Percentiles rank a stretch among this genome's conserved stretches.
Evolutionary conservation across 2,888 invertebrate genomes (phyloP).

Genomic region (Toxonevra muliebris): DNA sequence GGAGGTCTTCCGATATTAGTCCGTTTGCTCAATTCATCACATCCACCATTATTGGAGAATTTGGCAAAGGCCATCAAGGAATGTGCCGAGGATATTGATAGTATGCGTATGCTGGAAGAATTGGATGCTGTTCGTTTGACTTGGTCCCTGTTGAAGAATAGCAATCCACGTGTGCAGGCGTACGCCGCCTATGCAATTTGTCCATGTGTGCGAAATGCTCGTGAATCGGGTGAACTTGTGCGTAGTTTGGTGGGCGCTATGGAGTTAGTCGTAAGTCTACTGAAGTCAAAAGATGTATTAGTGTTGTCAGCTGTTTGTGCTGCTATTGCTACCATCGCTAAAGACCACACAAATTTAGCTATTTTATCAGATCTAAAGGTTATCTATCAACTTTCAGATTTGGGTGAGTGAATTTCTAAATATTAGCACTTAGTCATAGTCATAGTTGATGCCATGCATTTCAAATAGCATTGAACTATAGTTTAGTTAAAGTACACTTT

Average conservation of each 20-base stretch:
- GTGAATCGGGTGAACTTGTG: constrained; percentile 93
- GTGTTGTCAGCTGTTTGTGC: constrained; percentile 91
- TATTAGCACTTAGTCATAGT: too few relatives aligned
- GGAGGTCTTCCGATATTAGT: constrained; percentile 83
- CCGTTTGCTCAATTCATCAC: constrained; percentile 84
- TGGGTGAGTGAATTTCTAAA: constrained; percentile 69
- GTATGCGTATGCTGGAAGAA: constrained; percentile 84
- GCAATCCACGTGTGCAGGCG: constrained; percentile 82
- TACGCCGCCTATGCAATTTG: constrained; percentile 93
- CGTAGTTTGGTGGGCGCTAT: constrained; percentile 93
- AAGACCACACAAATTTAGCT: constrained; percentile 90
- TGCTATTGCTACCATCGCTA: constrained; percentile 90
- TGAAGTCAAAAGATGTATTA: constrained; percentile 80
- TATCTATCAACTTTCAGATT: constrained; percentile 83
- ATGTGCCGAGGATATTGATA: constrained; percentile 80
- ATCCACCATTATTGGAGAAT: constrained; percentile 85
- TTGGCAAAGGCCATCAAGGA: constrained; percentile 85
- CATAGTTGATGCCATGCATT: too few relatives aligned
- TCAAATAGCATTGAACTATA: too few relatives aligned
- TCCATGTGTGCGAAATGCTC: constrained; percentile 88
- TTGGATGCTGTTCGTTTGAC: constrained; percentile 89
- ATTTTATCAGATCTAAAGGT: constrained; percentile 95
- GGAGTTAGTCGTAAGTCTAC: constrained; percentile 88
- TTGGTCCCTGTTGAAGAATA: constrained; percentile 93
- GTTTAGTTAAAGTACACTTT: too few relatives aligned